A percentile compares a stretch with the other conserved stretches of the same genome.
phyloP scores from a whole-genome alignment of 1,140 invertebrate species.

The Drosophila insularis region DNA sequence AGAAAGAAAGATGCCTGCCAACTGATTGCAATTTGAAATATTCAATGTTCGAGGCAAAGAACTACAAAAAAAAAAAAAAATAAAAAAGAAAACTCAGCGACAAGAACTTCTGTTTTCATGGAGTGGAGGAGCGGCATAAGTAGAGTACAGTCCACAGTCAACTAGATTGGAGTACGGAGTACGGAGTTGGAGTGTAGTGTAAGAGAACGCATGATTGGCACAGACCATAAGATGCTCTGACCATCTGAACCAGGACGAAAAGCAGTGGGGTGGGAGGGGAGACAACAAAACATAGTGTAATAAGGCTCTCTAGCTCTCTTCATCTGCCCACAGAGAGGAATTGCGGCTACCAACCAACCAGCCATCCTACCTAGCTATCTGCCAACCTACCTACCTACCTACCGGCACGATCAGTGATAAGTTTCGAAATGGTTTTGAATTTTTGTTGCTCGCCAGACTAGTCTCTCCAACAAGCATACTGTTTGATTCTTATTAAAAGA shows the following conservation, averaged over 20 bases:
- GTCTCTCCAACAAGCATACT: slow-evolving; percentile 33
- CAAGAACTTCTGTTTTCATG: slow-evolving; percentile 75
- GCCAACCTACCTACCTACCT: slow-evolving; percentile 57
- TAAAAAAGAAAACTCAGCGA: slow-evolving; percentile 48
- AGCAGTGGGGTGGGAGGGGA: too few relatives aligned
- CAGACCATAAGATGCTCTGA: slow-evolving; percentile 34
- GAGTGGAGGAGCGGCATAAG: slow-evolving; percentile 8
- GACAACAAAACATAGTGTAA: slow-evolving; percentile 32
- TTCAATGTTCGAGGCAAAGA: slow-evolving; percentile 65
- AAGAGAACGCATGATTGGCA: slow-evolving; percentile 67
- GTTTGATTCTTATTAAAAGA: slow-evolving; percentile 82
- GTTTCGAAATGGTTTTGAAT: slow-evolving; percentile 77
- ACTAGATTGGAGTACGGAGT: background rate
- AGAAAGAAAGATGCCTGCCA: slow-evolving; percentile 66
- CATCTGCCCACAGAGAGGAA: slow-evolving; percentile 6
- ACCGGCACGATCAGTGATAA: slow-evolving; percentile 79
- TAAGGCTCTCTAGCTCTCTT: slow-evolving; percentile 33
- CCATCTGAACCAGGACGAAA: slow-evolving; percentile 19
- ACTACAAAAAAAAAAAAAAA: slow-evolving; percentile 9
- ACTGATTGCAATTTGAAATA: slow-evolving; percentile 82
- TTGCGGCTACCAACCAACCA: slow-evolving; percentile 12
- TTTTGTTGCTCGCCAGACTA: slow-evolving; percentile 49
- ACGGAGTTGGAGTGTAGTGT: slow-evolving; percentile 18
- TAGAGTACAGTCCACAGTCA: background rate
- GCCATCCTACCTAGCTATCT: slow-evolving; percentile 69